Conservation (phyloP, 1,140 invertebrate genomes). For the Melanaphis sacchari region DNA sequence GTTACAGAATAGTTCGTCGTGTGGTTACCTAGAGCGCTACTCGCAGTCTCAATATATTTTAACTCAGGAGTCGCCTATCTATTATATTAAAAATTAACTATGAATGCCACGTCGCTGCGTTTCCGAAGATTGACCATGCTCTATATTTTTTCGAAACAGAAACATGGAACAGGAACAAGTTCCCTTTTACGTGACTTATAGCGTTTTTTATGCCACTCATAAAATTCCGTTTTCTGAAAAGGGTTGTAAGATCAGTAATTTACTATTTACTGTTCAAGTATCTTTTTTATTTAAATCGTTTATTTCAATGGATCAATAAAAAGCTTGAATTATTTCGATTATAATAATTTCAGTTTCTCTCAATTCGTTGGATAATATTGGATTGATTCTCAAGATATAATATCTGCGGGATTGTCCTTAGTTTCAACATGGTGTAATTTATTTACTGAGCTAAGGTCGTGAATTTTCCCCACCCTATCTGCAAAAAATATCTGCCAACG, state of each 20-base stretch:
- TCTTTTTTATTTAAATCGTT: neutral
- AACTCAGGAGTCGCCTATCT: too few relatives aligned
- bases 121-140: too few relatives aligned
- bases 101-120: too few relatives aligned
- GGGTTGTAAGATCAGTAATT: conserved; percentile 50
- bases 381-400: conserved; percentile 60
- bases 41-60: too few relatives aligned
- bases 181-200: too few relatives aligned
- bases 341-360: conserved; percentile 58
- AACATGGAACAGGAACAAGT: too few relatives aligned
- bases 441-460: conserved; percentile 58
- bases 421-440: conserved; percentile 60
- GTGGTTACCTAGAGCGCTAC: too few relatives aligned
- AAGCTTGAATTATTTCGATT: neutral
- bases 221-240: conserved; percentile 57
- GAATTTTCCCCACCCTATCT: conserved; percentile 60
- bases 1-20: too few relatives aligned
- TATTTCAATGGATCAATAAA: neutral
- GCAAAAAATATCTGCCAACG: conserved; percentile 42
- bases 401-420: too few relatives aligned
- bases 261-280: neutral
- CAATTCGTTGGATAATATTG: neutral
- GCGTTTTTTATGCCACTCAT: conserved; percentile 30
- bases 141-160: too few relatives aligned
- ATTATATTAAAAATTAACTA: too few relatives aligned